phyloP scores from a whole-genome alignment of 2,888 invertebrate genomes.

The Trilocha varians region DNA sequence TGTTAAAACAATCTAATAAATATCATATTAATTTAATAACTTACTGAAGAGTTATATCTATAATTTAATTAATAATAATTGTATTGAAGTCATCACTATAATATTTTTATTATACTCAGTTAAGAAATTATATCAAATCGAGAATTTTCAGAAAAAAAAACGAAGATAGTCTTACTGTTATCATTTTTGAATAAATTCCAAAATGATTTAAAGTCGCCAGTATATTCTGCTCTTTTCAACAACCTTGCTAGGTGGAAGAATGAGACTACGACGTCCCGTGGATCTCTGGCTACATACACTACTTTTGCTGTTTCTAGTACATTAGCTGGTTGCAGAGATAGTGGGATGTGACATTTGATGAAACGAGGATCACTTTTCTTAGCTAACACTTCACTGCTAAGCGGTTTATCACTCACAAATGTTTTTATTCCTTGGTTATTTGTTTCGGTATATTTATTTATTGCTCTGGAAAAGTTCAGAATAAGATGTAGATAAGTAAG shows the following conservation, averaged over 20 bases:
- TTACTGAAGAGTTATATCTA: too few species aligned
- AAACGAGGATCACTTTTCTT: slow-evolving; percentile 14
- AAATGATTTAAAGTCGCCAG: slow-evolving; percentile 73
- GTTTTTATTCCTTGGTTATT: not conserved
- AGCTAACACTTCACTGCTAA: not conserved
- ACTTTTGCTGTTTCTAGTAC: slow-evolving; percentile 65
- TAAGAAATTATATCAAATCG: too few species aligned
- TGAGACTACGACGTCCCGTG: slow-evolving; percentile 84
- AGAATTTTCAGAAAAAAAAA: too few species aligned
- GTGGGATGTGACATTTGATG: slow-evolving; percentile 75
- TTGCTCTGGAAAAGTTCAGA: too few species aligned
- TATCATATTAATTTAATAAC: too few species aligned
- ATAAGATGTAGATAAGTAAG: too few species aligned
- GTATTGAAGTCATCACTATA: too few species aligned
- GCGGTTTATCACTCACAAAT: not conserved
- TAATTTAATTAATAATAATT: too few species aligned
- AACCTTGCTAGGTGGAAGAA: slow-evolving; percentile 79
- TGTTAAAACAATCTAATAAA: too few species aligned
- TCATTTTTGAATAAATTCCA: slow-evolving; percentile 75
- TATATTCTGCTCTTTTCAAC: slow-evolving; percentile 70
- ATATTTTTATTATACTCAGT: too few species aligned
- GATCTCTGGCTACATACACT: slow-evolving; percentile 83
- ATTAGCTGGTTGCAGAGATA: slow-evolving; percentile 75
- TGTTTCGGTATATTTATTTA: not conserved
- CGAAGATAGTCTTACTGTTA: slow-evolving; percentile 56